Conservation (phyloP, 2,888 invertebrate species). For the Drosophila pseudotakahashii region DNA sequence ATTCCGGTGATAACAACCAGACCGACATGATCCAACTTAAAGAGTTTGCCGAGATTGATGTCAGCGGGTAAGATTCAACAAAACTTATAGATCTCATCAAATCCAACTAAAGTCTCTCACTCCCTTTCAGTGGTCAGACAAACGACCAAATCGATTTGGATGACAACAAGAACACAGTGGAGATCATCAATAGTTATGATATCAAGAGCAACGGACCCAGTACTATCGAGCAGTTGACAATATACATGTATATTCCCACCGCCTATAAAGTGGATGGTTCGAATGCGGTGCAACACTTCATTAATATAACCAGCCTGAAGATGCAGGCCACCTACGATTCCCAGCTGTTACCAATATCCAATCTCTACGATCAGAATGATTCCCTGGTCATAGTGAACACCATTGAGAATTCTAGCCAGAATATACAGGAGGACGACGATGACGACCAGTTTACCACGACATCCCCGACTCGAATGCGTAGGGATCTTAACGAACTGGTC, state of each 20-base stretch:
- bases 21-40: neutral
- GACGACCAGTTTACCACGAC: neutral
- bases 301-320: neutral
- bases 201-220: conserved; percentile 2
- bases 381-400: too few relatives aligned
- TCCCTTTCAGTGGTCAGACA: neutral
- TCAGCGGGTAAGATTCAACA: neutral
- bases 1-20: neutral
- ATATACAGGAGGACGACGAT: conserved; percentile 19
- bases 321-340: conserved; percentile 2
- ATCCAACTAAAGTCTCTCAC: too few relatives aligned
- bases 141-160: neutral
- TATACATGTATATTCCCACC: neutral
- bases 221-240: neutral
- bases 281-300: neutral
- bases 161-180: neutral
- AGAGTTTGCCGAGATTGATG: neutral
- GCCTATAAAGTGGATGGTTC: neutral
- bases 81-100: neutral
- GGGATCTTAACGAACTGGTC: neutral
- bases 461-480: neutral
- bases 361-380: neutral
- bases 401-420: neutral
- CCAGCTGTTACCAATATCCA: neutral
- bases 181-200: neutral